Conservation (phyloP, 2,888 invertebrate genomes). For the Campoletis raptor region DNA sequence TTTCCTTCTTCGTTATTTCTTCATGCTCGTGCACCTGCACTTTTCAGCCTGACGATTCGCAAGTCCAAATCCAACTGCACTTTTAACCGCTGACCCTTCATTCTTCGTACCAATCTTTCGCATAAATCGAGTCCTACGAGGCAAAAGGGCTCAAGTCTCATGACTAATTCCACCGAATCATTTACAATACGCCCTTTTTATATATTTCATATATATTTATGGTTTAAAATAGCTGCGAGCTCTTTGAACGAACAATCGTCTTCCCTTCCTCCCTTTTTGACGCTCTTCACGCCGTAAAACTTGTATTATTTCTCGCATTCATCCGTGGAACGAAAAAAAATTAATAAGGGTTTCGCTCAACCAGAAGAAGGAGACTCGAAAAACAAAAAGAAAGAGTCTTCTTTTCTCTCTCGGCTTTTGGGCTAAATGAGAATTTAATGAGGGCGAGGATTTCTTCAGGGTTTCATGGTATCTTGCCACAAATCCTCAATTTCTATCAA, state of each 20-base stretch:
- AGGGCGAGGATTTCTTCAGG: conserved; percentile 3
- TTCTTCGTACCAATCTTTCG: neutral
- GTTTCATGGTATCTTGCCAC: neutral
- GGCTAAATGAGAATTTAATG: conserved; percentile 63
- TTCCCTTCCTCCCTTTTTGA: neutral
- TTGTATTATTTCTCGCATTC: conserved; percentile 22
- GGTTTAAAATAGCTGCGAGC: conserved; percentile 17
- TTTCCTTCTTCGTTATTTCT: conserved; percentile 30
- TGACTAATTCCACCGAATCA: neutral
- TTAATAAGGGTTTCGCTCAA: conserved; percentile 37
- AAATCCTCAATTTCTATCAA: neutral
- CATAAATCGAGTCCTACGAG: neutral
- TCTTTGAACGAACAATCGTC: conserved; percentile 12
- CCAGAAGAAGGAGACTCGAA: neutral
- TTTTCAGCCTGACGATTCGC: conserved; percentile 39
- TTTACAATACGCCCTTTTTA: neutral
- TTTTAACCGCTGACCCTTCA: conserved; percentile 47
- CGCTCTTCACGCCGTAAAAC: conserved; percentile 3
- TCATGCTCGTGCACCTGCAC: conserved; percentile 59
- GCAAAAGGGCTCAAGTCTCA: neutral
- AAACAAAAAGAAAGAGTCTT: neutral
- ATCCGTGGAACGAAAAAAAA: conserved; percentile 36
- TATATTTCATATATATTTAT: neutral
- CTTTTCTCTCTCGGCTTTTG: conserved; percentile 7
- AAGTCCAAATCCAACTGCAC: conserved; percentile 53